These are phyloP conservation scores for Aphelenchoides besseyi DNA, from an alignment of 1,140 invertebrate genomes.

Conservation along the genomic window DNA sequence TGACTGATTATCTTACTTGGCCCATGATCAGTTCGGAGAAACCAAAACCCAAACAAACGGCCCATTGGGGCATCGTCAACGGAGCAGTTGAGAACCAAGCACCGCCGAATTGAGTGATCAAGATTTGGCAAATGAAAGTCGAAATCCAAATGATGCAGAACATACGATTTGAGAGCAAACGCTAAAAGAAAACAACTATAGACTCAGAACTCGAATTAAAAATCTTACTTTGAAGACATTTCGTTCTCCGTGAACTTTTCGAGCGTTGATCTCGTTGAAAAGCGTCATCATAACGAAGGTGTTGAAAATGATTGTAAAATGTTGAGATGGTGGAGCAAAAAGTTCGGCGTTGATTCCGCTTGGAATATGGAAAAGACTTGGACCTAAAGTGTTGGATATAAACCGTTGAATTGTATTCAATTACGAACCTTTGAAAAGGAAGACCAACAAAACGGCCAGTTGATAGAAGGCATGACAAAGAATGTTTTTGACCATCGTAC, in stretches of 20 bases:
- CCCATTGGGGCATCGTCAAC: slow-evolving; percentile 87
- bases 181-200: slow-evolving; percentile 65
- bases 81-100: slow-evolving; percentile 84
- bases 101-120: slow-evolving; percentile 95
- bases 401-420: not conserved
- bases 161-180: slow-evolving; percentile 93
- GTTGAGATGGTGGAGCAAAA: slow-evolving; percentile 78
- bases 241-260: slow-evolving; percentile 97
- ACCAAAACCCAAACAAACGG: slow-evolving; percentile 96
- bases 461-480: slow-evolving; percentile 94
- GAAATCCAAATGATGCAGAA: slow-evolving; percentile 96
- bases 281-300: slow-evolving; percentile 99
- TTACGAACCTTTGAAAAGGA: slow-evolving; percentile 81
- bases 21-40: slow-evolving; percentile 91
- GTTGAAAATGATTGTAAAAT: slow-evolving; percentile 99
- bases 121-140: slow-evolving; percentile 84
- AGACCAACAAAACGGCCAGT: slow-evolving; percentile 84
- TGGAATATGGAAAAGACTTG: slow-evolving; percentile 84
- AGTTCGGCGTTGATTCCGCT: slow-evolving; percentile 73
- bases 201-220: not conserved
- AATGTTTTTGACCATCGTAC: slow-evolving; percentile 99
- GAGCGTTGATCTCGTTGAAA: slow-evolving; percentile 98
- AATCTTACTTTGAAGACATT: slow-evolving; percentile 73
- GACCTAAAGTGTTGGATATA: slow-evolving; percentile 69
- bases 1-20: slow-evolving; percentile 70